These are phyloP conservation scores for Melanotaenia parkinsoni DNA, from an alignment of 2,797 vertebrate species.

Conservation along the genomic window DNA sequence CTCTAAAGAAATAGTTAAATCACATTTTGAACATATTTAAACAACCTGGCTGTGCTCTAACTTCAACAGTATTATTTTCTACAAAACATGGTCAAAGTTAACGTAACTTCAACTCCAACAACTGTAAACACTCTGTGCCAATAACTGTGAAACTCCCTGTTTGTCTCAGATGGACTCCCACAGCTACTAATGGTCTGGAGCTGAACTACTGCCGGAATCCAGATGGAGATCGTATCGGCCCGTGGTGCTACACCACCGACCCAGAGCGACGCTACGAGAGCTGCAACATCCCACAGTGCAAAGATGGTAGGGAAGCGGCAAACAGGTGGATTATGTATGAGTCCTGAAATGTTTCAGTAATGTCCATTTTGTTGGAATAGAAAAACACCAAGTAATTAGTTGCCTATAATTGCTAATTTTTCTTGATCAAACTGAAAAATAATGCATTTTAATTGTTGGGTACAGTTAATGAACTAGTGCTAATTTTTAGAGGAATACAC, in stretches of 20 bases:
- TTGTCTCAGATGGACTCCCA: constrained; percentile 86
- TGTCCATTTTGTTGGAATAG: constrained; percentile 6
- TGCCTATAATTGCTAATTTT: not conserved
- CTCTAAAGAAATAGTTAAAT: not conserved
- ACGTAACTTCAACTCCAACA: not conserved
- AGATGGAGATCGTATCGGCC: constrained; percentile 87
- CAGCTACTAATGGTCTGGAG: constrained; percentile 88
- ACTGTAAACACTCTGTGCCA: not conserved
- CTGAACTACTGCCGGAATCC: constrained; percentile 96
- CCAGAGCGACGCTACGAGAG: constrained; percentile 87
- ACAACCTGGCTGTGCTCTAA: not conserved
- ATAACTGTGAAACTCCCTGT: not conserved
- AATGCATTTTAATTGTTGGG: not conserved
- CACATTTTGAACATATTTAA: not conserved
- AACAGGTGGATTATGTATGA: not conserved
- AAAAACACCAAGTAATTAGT: not conserved
- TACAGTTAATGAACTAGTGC: not conserved
- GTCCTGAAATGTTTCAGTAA: not conserved
- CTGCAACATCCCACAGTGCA: constrained; percentile 92
- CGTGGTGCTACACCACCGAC: constrained; percentile 95
- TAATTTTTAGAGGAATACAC: not conserved
- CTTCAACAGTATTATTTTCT: not conserved
- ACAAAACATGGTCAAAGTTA: not conserved
- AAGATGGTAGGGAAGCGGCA: constrained; percentile 82
- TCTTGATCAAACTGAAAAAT: not conserved